Base-by-base conservation (phyloP, 2,888 invertebrate genomes). In the Dinocampus coccinellae region DNA sequence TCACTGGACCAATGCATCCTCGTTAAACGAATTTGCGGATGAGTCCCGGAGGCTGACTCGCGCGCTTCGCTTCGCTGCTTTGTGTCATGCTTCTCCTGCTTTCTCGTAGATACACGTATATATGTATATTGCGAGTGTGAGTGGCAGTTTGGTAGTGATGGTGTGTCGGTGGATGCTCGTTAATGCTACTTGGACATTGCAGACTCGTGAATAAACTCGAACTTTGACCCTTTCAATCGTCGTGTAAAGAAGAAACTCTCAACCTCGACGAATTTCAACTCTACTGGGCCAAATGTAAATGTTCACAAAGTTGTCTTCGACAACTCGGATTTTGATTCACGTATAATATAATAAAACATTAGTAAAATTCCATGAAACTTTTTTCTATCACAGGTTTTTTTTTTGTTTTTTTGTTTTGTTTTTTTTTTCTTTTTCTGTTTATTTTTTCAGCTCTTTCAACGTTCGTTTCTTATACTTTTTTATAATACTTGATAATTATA, bases 1-100 rank as follows among this genome's bases (percentile, higher is more conserved):
- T 70, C 70, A 36, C 64, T 70, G 70, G 70, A 52, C 70, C 65
- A n/a, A 70, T 65, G 70, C 47, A 70, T 70, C 47, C 58, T 64
- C 65, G 70, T 65, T 70, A 65, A 70, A 70, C 60, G 57, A 70
- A 64, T 70, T 64, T 70, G 58, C 58, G 58, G 55, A 53, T 69
- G 57, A 69, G 47, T 64, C 57, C 58, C 47, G 16, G n/a, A 34
- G n/a, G n/a, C 24, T 13, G 34, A 26, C 36, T 22, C 39, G 29
- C 34, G 26, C 34, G 29, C 36, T 39, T 24, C 57, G 69, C 34
- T 47, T 60, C 60, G 64, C 36, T 65, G 70, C 24, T 34, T 26
- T 42, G 13, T 57, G 66, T 26, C n/a, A 26, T 55, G 57, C 39
- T 29, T 39, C 29, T 57, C 24, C 22, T 66, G 22, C 57, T 57